Base-by-base conservation (phyloP, 2,888 invertebrate species). In the Apamea crenata region DNA sequence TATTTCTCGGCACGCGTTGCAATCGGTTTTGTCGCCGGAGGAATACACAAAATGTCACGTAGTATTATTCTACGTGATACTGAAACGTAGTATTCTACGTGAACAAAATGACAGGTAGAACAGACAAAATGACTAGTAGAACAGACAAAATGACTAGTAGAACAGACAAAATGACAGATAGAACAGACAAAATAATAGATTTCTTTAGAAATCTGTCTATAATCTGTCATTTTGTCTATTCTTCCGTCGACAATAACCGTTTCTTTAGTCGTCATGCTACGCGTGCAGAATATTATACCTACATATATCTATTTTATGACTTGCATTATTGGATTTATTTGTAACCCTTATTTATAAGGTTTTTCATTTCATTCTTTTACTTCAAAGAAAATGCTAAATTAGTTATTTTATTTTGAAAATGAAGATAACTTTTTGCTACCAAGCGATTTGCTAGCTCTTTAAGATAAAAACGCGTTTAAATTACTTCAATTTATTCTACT, bases 401-500 rank as follows among this genome's bases (percentile, higher is more conserved):
- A 36, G 36, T 47, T 53, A 63, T 61, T 74, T 75, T 70, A 74
- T 82, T 73, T 85, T 77, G 8, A 83, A 59, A 80, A 67, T 63
- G 40, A 68, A 76, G 44, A 76, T 66, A 80, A 66, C 53, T 3
- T 83, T 68, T 77, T 61, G 25, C 71, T 21, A 21, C n/a, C 25
- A 59, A 73, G 74, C 73, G 67, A 84, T 84, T 85, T 66, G 67
- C 70, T 68, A 63, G 67, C 65, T 80, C 67, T 74, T 69, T 77
- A 65, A 80, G 77, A 87, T 87, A 84, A 77, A 77, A 77, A 76
- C 16, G 50, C 74, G 70, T 67, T 67, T 76, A 83, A 87, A 85
- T 80, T 47, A 80, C 74, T 72, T 77, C 56, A 85, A 87, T 81
- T 80, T 84, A 61, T 67, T 78, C 73, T 75, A 85, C 68, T 75